Evolutionary conservation across 2,888 invertebrate species (phyloP), one percentile per base, ranked within the genome.

Genomic region (Conops quadrifasciatus): DNA sequence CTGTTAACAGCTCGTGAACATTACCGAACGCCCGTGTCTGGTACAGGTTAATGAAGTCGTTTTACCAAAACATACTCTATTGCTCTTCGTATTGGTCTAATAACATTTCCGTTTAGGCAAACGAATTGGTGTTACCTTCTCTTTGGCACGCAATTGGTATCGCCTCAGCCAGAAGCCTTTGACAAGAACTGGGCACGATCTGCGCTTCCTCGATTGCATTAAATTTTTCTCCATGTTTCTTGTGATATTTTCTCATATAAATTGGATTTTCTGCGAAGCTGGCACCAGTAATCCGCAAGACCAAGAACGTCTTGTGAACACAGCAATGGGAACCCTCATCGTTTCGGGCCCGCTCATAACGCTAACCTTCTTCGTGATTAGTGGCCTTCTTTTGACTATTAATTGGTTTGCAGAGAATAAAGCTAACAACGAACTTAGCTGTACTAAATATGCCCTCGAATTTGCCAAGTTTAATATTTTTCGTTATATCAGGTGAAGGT

Each of bases 331-430:
- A 11, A 83, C 82, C 0, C 59, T 83, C 7, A 75, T 88, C 0
- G 75, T 88, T 62, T 88, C 88, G 76, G 88, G 88, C 0, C 86
- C 88, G 0, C 80, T 89, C 1, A 88, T 89, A 82, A 85, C 89
- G 60, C 88, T 89, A 67, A 87, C 87, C 0, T 89, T 89, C 82
- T 89, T 89, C 82, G 87, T 88, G 3, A 87, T 89, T 53, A 87
- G 89, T 0, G 89, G 88, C 0, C 86, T 89, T 78, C 81, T 89
- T 59, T 86, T 88, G 2, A 81, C 80, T 21, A 75, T 83, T 28
- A 82, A 78, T 70, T 83, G 84, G 84, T 49, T 84, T 66, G 76
- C 78, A 2, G 77, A 78, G 9, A 76, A 72, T 0, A 78, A 78
- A 7, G 63, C 71, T 0, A 73, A 73, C 47, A 45, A 69, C 0